Conservation (phyloP, 2,113 vertebrate genomes). For the Muntiacus reevesi region DNA sequence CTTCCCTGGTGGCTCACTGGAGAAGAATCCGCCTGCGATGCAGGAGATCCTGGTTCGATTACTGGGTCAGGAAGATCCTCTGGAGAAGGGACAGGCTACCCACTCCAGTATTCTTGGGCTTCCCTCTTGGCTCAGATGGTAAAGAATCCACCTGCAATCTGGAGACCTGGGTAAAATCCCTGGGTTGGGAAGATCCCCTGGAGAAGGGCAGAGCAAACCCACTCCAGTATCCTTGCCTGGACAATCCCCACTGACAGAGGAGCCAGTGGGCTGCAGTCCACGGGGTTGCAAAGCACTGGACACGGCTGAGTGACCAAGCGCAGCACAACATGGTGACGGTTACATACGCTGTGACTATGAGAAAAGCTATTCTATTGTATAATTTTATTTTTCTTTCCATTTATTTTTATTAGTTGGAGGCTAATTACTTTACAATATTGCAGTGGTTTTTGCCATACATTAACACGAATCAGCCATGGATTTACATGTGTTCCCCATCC, state of each 20-base stretch:
- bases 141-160: neutral
- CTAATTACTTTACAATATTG: too few relatives aligned
- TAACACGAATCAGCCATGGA: too few relatives aligned
- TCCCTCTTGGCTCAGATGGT: neutral
- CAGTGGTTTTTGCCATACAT: too few relatives aligned
- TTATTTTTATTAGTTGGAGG: too few relatives aligned
- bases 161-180: neutral
- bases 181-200: neutral
- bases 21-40: neutral
- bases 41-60: neutral
- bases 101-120: neutral
- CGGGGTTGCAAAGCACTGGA: neutral
- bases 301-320: neutral
- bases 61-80: neutral
- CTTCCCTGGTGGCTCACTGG: neutral
- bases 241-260: neutral
- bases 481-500: too few relatives aligned
- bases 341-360: neutral
- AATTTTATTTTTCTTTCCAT: neutral
- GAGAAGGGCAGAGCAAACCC: neutral
- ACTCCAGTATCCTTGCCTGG: neutral
- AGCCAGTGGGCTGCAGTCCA: neutral
- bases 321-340: neutral
- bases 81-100: neutral
- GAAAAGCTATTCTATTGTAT: neutral